Evolutionary conservation across 2,113 vertebrate species (phyloP), one percentile per base, ranked within the genome.

Genomic region (Semnornis frantzii): DNA sequence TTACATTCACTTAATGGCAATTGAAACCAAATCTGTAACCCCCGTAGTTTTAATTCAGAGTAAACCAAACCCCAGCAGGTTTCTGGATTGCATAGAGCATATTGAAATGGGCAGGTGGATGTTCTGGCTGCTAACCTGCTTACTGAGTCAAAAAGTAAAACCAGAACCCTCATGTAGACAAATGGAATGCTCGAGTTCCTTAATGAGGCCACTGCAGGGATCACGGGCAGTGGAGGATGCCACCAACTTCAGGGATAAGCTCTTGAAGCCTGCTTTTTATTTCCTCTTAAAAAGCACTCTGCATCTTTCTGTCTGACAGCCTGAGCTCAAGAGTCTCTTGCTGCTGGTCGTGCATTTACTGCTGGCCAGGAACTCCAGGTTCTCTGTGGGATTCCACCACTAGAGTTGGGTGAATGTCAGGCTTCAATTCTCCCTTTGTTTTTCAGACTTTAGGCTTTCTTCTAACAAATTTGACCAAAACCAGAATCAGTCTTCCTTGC

Each of bases 21-120:
- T 58, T 91, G 91, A 94, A 96, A 92, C 92, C n/a, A 93, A 94
- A 96, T 94, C 87, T 87, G 25, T 94, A 95, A 94, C 20, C 54
- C 33, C 44, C 16, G 79, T 66, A 86, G 70, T 57, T 88, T 48
- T 85, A 59, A 31, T 69, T 78, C 57, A 58, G 79, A 83, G 59
- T 52, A 24, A 88, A 94, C 42, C 66, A 88, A 94, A 85, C 48
- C 76, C 85, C 77, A 48, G 65, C 2, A 82, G 64, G 64, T 89
- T 93, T 93, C 94, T 91, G 91, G 94, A 75, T 94, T 94, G 85
- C 87, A n/a, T 60, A 94, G 85, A 92, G 87, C 69, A 71, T 91
- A 92, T 85, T 91, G 91, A 87, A 95, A 85, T 10, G 76, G 89
- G 91, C 93, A 94, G 94, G 79, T 95, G 94, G 76, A 76, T 94